Percentiles rank a stretch among this genome's conserved stretches.
Evolutionary conservation across 2,113 vertebrate species (phyloP).

Genomic region (Anguilla japonica): DNA sequence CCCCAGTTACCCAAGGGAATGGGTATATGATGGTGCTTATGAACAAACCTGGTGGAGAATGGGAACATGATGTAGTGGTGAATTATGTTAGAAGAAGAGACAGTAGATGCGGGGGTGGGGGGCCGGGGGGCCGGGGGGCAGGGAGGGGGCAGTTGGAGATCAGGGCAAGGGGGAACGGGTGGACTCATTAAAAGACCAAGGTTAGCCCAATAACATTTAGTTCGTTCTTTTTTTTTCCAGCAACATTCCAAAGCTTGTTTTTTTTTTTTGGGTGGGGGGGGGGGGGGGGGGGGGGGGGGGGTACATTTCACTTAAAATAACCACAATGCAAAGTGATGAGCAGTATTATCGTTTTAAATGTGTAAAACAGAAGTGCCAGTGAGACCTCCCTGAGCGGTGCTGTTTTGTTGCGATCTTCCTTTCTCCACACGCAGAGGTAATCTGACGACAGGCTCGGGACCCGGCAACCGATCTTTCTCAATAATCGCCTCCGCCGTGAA

Average conservation of each 20-base stretch:
- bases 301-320: no score
- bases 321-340: no score
- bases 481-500: background rate
- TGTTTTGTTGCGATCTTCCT: background rate
- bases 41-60: background rate
- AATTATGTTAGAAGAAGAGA: background rate
- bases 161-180: no score
- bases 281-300: no score
- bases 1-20: background rate
- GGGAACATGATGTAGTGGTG: background rate
- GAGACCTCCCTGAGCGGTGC: background rate
- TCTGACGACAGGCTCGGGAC: background rate
- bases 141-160: no score
- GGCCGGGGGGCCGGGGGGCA: no score
- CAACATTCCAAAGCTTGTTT: no score
- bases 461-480: background rate
- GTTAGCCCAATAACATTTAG: no score
- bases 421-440: background rate
- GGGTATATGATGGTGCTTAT: background rate
- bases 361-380: background rate
- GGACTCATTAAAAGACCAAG: no score
- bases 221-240: no score
- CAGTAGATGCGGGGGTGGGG: no score
- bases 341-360: background rate
- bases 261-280: no score